Percentiles rank a stretch among this genome's conserved stretches.
Conservation (phyloP, 2,113 vertebrate genomes). For the Platanista minor region DNA sequence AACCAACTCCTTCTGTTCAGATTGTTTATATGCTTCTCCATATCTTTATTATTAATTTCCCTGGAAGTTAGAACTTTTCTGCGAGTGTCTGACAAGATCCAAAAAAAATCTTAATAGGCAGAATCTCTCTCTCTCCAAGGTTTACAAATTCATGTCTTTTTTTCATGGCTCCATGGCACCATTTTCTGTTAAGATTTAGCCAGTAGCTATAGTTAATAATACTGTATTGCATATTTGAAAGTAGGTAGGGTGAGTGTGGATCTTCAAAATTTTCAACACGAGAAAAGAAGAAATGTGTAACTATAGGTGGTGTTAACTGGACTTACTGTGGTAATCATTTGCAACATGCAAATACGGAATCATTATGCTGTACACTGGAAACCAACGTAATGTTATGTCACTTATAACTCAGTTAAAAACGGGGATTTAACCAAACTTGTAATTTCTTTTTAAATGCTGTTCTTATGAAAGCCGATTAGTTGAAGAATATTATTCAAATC, state of each 20-base stretch:
- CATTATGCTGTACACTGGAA: neutral
- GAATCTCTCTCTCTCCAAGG: neutral
- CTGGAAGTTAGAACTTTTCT: slow-evolving; percentile 70
- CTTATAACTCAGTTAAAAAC: neutral
- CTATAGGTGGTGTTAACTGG: neutral
- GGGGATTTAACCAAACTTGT: neutral
- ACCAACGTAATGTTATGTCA: neutral
- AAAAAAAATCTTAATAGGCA: slow-evolving; percentile 34
- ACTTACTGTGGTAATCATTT: neutral
- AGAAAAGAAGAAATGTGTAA: neutral
- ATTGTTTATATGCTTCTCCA: slow-evolving; percentile 62
- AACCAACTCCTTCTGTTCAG: neutral
- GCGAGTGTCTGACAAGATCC: slow-evolving; percentile 70
- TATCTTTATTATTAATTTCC: slow-evolving; percentile 75
- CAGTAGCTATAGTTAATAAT: neutral
- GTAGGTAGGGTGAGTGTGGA: neutral
- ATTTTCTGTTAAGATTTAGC: slow-evolving; percentile 7
- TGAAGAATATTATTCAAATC: neutral
- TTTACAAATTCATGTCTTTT: neutral
- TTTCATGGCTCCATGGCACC: neutral
- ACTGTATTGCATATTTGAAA: neutral
- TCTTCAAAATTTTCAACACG: neutral
- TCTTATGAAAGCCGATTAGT: neutral
- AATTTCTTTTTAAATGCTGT: slow-evolving; percentile 14
- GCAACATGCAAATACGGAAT: neutral